Evolutionary conservation across 1,140 invertebrate species (phyloP).

Genomic region (silkworm (Bombyx mori)): ASM3026992v2 NC_085107.1:2982001-2982500

Average conservation of each 20-base stretch:
- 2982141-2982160: neutral
- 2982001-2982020: neutral
- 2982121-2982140: no score
- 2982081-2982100: no score
- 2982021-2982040: constrained; percentile 1
- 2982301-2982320: no score
- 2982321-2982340: neutral
- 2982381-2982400: constrained; percentile 1
- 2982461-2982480: neutral
- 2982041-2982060: neutral
- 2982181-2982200: no score
- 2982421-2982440: neutral
- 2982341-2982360: neutral
- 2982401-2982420: neutral
- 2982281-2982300: no score
- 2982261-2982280: no score
- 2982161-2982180: no score
- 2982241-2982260: no score
- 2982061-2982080: no score
- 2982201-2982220: no score
- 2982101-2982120: no score
- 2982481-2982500: neutral
- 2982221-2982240: no score
- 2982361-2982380: neutral
- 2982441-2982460: constrained; percentile 2